Conservation (phyloP, 1,140 invertebrate genomes). For the Drosophila ananassae region DNA sequence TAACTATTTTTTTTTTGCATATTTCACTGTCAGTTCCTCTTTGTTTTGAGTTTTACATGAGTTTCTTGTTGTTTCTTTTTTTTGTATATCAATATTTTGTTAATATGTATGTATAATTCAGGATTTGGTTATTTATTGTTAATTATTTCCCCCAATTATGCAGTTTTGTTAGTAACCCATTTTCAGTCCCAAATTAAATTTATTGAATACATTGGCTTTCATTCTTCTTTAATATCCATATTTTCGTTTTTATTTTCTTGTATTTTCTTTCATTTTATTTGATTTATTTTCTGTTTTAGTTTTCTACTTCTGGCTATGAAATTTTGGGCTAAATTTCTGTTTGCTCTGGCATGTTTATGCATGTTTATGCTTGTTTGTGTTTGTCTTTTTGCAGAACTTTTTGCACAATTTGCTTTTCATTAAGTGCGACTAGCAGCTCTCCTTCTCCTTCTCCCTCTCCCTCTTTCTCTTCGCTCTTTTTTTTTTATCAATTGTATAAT, state of each 20-base stretch:
- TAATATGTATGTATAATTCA: background rate
- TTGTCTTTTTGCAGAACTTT: conserved; percentile 23
- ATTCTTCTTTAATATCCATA: conserved; percentile 14
- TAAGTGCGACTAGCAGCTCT: conserved; percentile 44
- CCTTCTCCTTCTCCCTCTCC: conserved; percentile 6
- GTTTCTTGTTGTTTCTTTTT: background rate
- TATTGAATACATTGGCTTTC: background rate
- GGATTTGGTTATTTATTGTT: background rate
- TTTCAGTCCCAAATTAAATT: conserved; percentile 6
- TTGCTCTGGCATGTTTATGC: conserved; percentile 15
- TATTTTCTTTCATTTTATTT: conserved; percentile 9
- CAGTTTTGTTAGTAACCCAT: background rate
- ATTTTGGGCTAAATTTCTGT: conserved; percentile 5
- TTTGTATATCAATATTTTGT: conserved; percentile 1
- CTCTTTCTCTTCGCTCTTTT: conserved; percentile 3
- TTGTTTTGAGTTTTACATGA: conserved; percentile 7
- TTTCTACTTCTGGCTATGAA: conserved; percentile 1
- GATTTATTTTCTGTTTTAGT: conserved; percentile 4
- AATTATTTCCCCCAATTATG: background rate
- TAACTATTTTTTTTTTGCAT: background rate
- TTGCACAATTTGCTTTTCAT: conserved; percentile 35
- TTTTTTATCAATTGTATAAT: background rate
- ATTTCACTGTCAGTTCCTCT: conserved; percentile 8
- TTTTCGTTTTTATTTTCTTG: conserved; percentile 36
- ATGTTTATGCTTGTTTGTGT: no score